Conservation (phyloP, 2,113 vertebrate species). For the Podarcis muralis region DNA sequence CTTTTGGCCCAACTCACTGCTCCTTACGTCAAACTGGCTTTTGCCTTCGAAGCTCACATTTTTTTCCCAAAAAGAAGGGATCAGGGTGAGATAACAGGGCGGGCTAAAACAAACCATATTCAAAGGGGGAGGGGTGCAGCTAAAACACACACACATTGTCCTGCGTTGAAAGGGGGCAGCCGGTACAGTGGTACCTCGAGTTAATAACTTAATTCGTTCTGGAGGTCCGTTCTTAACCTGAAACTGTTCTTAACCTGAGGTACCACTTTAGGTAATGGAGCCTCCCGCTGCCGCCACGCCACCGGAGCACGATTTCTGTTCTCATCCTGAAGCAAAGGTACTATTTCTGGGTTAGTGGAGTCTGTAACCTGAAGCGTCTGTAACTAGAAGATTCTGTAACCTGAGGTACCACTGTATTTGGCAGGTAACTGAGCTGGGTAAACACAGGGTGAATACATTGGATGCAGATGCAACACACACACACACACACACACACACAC, state of each 20-base stretch:
- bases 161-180: background rate
- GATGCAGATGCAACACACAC: background rate
- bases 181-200: background rate
- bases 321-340: no score
- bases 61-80: background rate
- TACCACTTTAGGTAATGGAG: no score
- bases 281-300: no score
- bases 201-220: no score
- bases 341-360: no score
- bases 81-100: background rate
- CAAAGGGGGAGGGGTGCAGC: background rate
- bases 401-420: background rate
- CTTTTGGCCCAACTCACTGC: conserved; percentile 40
- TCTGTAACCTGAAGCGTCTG: no score
- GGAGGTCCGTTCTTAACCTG: no score
- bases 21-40: conserved; percentile 44
- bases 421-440: background rate
- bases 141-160: background rate
- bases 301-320: no score
- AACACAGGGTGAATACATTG: background rate
- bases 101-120: background rate
- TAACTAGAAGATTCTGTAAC: no score
- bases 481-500: background rate
- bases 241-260: no score
- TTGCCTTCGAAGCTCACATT: conserved; percentile 20